Conservation (phyloP, 2,113 vertebrate species). For the Pedetes capensis region DNA sequence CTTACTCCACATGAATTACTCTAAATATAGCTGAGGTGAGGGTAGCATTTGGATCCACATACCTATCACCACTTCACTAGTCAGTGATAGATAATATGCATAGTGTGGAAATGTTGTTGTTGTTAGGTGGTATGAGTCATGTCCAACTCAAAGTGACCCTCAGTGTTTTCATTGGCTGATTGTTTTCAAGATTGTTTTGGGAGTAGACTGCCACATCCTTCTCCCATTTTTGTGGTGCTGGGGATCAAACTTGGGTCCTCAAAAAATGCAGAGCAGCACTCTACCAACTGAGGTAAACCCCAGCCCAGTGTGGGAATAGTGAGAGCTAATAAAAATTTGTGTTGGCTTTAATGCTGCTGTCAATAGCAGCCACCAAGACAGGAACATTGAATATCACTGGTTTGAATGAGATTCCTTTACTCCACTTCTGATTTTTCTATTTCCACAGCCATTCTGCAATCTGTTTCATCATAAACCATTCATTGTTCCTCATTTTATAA, state of each 20-base stretch:
- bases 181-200: too few relatives aligned
- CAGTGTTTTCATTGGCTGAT: too few relatives aligned
- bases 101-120: neutral
- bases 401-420: neutral
- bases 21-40: neutral
- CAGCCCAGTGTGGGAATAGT: too few relatives aligned
- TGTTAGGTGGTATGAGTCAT: too few relatives aligned
- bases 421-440: neutral
- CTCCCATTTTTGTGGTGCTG: too few relatives aligned
- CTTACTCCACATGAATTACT: neutral
- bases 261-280: too few relatives aligned
- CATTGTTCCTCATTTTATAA: neutral
- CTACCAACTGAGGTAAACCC: too few relatives aligned
- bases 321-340: neutral
- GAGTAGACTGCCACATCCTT: too few relatives aligned
- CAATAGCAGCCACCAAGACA: neutral
- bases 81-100: neutral
- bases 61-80: neutral
- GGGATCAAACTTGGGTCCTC: too few relatives aligned
- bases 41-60: neutral
- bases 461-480: neutral
- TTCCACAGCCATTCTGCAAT: neutral
- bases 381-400: neutral
- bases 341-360: neutral
- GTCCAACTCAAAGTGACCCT: too few relatives aligned